Conservation (phyloP, 2,113 vertebrate species). For the Pedionomus torquatus region DNA sequence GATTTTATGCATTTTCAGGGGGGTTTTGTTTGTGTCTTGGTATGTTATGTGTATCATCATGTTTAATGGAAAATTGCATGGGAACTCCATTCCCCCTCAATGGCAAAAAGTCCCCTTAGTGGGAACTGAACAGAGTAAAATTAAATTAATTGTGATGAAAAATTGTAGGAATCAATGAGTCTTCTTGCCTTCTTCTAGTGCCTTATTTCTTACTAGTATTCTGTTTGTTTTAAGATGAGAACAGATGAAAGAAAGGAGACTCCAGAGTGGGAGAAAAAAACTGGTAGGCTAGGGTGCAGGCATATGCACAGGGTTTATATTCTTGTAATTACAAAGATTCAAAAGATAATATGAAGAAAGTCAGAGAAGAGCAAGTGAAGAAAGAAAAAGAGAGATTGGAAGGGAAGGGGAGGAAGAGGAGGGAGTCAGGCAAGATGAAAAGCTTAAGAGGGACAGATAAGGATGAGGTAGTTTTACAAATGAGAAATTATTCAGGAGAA, state of each 20-base stretch:
- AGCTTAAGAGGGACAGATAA: neutral
- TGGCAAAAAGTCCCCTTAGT: neutral
- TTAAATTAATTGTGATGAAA: neutral
- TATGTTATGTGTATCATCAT: rapidly evolving
- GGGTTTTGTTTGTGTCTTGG: neutral
- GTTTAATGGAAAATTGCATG: neutral
- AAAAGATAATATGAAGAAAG: neutral
- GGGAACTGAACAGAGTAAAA: neutral
- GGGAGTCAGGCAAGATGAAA: neutral
- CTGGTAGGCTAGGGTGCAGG: neutral
- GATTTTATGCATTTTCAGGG: neutral
- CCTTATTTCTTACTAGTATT: neutral
- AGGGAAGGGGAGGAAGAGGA: neutral
- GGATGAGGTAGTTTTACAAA: constrained; percentile 50
- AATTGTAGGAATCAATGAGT: too few species aligned
- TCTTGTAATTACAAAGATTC: neutral
- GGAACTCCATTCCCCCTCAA: neutral
- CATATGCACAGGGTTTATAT: neutral
- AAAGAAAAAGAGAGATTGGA: rapidly evolving
- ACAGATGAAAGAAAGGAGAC: neutral
- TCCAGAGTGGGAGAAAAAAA: neutral
- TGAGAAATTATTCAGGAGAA: constrained; percentile 43
- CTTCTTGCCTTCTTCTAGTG: neutral
- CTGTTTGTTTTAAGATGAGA: neutral
- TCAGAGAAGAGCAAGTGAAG: neutral